These are phyloP conservation scores for Hypocryptadius cinnamomeus DNA, from an alignment of 2,113 vertebrate species.

Conservation along the genomic window DNA sequence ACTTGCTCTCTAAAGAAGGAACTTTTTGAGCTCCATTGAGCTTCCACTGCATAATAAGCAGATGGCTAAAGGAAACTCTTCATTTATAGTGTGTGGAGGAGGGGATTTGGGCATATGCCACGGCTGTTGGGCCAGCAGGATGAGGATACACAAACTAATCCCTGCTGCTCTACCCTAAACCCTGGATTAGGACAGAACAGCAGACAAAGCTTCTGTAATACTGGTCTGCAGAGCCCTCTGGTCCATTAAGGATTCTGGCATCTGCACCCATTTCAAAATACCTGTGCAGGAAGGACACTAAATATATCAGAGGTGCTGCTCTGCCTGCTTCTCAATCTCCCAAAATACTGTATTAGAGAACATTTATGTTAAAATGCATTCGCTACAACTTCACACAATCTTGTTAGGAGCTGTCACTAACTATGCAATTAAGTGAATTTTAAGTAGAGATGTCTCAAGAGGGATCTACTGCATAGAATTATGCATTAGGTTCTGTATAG, in stretches of 20 bases:
- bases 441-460: not conserved
- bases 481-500: not conserved
- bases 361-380: not conserved
- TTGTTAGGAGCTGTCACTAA: not conserved
- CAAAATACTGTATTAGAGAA: not conserved
- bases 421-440: not conserved
- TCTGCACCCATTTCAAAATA: not conserved
- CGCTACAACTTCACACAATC: not conserved
- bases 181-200: slow-evolving; percentile 25
- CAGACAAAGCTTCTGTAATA: not conserved
- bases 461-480: not conserved
- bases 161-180: slow-evolving; percentile 22
- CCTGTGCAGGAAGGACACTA: not conserved
- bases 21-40: not conserved
- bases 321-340: not conserved
- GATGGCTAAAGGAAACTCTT: not conserved
- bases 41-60: not conserved
- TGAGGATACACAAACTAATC: slow-evolving; percentile 42
- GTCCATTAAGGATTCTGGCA: not conserved
- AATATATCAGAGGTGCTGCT: not conserved
- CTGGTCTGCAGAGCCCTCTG: not conserved
- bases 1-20: not conserved
- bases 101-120: slow-evolving; percentile 19
- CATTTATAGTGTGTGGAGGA: slow-evolving; percentile 11
- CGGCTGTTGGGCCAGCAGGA: not conserved